Evolutionary conservation across 2,797 vertebrate species (phyloP).

Genomic region (Hoplostethus mediterraneus): DNA sequence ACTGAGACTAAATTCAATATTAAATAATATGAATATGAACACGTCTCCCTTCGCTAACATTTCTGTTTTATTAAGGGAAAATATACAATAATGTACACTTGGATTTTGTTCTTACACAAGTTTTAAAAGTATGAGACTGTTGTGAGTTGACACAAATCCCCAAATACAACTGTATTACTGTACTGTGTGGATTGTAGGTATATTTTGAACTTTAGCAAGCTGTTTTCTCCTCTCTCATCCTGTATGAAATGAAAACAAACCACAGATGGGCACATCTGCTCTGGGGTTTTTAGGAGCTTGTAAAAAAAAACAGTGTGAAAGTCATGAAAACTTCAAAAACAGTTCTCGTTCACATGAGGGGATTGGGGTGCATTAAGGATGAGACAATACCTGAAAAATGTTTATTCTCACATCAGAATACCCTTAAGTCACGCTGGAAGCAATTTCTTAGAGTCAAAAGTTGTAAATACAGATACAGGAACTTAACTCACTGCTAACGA

Average conservation of each 20-base stretch:
- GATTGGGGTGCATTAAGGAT: conserved; percentile 24
- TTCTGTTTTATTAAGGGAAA: too few species aligned
- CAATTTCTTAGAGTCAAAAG: conserved; percentile 17
- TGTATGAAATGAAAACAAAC: conserved; percentile 48
- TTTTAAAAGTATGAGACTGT: conserved; percentile 7
- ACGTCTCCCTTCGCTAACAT: too few species aligned
- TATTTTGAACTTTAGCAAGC: conserved; percentile 42
- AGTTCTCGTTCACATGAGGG: conserved; percentile 30
- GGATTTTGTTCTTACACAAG: not conserved
- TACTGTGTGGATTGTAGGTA: conserved; percentile 19
- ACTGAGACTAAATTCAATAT: too few species aligned
- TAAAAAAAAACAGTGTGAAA: conserved; percentile 13
- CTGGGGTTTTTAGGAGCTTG: conserved; percentile 48
- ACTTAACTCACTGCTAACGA: conserved; percentile 21
- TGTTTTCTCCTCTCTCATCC: conserved; percentile 42
- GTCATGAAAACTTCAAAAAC: conserved; percentile 48
- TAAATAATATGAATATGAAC: too few species aligned
- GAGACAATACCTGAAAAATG: conserved; percentile 8
- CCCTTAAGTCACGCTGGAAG: conserved; percentile 39
- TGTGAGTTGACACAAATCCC: conserved; percentile 18
- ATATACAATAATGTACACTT: not conserved
- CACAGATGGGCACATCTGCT: conserved; percentile 69
- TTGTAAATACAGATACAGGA: not conserved
- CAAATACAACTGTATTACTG: conserved; percentile 27
- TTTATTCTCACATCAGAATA: conserved; percentile 39